Evolutionary conservation across 2,888 invertebrate species (phyloP), one percentile per base, ranked within the genome.

Genomic region (Chouioia cunea): DNA sequence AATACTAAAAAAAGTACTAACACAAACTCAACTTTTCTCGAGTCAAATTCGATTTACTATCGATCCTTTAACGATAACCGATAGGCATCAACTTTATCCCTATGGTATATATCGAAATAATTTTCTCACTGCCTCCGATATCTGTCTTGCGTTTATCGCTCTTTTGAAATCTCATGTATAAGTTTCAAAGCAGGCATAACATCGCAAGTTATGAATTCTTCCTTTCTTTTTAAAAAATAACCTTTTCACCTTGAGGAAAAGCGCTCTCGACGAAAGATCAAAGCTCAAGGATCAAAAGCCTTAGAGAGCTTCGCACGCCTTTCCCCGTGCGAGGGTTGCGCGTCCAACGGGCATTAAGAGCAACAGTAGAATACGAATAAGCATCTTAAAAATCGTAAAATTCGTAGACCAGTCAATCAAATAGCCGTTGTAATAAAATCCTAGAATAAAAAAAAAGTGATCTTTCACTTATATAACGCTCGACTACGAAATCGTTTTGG

Each of bases 191-290:
- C n/a, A 27, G 52, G 48, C 20, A 8, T 6, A 22, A 44, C 43
- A 23, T 16, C 50, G 52, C 68, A 79, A 83, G 79, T 84, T 84
- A 83, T 83, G 84, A 84, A 84, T 83, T 84, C 82, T 36, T 36
- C 36, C 12, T 36, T 8, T 36, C 82, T 79, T 77, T 78, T 76
- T 6, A 76, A 12, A 36, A 36, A 66, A 79, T 79, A 81, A 80
- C 79, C 79, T 81, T 76, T 78, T 78, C 80, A 74, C 74, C 73
- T 77, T 68, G 73, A 76, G 77, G 74, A 81, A 80, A 80, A 79
- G 80, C 78, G 77, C 79, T 79, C 79, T 79, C 78, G 77, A 75
- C 48, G 58, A 65, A 73, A 79, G 81, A 80, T 79, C 80, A 79
- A 79, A 80, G 78, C 79, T 81, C 48, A 50, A 22, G 58, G 74